These are phyloP conservation scores for Labeo rohita DNA, from an alignment of 2,113 vertebrate species.

Conservation along the genomic window DNA sequence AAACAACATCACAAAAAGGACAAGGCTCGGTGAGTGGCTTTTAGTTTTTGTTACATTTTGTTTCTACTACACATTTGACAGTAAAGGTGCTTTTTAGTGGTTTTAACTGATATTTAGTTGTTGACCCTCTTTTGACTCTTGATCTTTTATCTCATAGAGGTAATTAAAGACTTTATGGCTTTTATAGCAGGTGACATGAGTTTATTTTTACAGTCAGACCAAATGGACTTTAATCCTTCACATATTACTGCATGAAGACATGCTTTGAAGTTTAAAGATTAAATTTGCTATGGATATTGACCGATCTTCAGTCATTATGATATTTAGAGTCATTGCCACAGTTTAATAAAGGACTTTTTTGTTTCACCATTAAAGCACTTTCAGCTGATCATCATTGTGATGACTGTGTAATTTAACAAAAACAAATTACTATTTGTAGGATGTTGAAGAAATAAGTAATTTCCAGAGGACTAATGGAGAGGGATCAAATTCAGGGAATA, in stretches of 20 bases:
- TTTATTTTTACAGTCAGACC: neutral
- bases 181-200: neutral
- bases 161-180: neutral
- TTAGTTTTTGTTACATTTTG: neutral
- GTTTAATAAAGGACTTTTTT: neutral
- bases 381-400: neutral
- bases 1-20: neutral
- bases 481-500: neutral
- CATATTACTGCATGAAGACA: neutral
- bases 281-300: neutral
- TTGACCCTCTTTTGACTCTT: neutral
- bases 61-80: neutral
- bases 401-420: neutral
- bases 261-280: neutral
- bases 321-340: neutral
- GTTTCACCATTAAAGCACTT: neutral
- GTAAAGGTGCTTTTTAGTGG: neutral
- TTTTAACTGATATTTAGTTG: neutral
- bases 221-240: neutral
- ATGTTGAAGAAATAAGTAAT: slow-evolving; percentile 50
- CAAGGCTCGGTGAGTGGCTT: slow-evolving; percentile 17
- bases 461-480: neutral
- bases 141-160: neutral
- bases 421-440: slow-evolving; percentile 51
- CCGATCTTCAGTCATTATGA: neutral